Conservation (phyloP, 2,888 invertebrate genomes). For the Polylopha cassiicola region DNA sequence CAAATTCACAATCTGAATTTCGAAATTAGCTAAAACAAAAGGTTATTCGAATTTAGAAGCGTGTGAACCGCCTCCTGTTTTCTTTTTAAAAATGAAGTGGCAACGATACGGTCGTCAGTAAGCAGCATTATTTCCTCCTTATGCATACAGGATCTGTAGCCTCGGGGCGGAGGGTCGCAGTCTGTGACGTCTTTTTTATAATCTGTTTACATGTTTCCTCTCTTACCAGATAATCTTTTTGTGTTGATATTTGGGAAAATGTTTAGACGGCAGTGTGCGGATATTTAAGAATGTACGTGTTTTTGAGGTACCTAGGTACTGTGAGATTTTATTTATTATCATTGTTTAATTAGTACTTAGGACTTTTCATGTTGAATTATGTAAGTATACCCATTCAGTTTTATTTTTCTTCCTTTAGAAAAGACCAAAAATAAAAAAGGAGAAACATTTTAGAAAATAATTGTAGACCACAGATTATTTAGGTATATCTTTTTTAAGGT, state of each 20-base stretch:
- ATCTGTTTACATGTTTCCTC: constrained; percentile 67
- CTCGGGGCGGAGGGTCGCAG: constrained; percentile 40
- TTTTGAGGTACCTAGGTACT: constrained; percentile 1
- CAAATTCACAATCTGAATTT: no score
- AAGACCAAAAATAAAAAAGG: no score
- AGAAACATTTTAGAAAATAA: no score
- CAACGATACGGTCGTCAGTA: constrained; percentile 16
- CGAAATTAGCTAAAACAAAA: no score
- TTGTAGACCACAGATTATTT: no score
- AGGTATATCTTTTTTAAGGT: no score
- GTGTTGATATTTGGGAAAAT: constrained; percentile 50
- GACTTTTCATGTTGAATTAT: no score
- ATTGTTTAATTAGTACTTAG: no score
- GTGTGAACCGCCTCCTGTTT: constrained; percentile 4
- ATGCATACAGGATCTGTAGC: constrained; percentile 39
- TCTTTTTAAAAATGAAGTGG: constrained; percentile 19
- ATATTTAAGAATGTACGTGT: constrained; percentile 6
- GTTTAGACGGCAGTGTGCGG: constrained; percentile 43
- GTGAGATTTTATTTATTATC: neutral
- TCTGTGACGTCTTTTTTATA: constrained; percentile 65
- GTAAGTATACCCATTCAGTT: no score
- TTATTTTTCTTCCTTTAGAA: no score
- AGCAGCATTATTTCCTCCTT: constrained; percentile 24
- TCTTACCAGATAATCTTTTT: constrained; percentile 65
- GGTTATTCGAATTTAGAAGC: no score